Base-by-base conservation (phyloP, 2,113 vertebrate species). In the Lasiurus cinereus region DNA sequence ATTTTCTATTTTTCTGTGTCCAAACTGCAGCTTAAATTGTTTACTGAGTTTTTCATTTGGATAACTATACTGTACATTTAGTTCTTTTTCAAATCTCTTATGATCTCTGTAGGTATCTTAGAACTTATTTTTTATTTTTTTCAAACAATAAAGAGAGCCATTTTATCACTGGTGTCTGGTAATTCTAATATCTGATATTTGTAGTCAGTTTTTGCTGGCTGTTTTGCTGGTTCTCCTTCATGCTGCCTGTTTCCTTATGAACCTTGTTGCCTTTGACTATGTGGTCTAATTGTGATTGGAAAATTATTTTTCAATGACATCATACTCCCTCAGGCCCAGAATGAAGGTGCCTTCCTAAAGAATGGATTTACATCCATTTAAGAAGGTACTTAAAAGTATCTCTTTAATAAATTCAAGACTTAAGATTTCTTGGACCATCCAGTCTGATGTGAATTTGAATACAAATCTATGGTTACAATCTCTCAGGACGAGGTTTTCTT, bases 21-120 rank as follows among this genome's bases (percentile, higher is more conserved):
- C 21, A 83, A 86, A 92, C 21, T 78, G 48, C 64, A 82, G 48
- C 0, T 80, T 33, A 92, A 91, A 27, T 84, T 76, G 31, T 33
- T 43, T 59, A 87, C 10, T 73, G 8, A 83, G 64, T 79, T 82
- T 91, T 74, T 74, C 76, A 87, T 74, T 87, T 95, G 78, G 18
- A 52, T 78, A 67, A 74, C 78, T 74, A 79, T 43, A 64, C 76
- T 74, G 36, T 74, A 93, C 43, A 59, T 80, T 77, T 93, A 14
- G 22, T 36, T 92, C 43, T 95, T 88, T 94, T 79, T 48, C 27
- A 92, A 89, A 66, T 77, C 52, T 90, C 87, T 59, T 84, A 56
- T 84, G n/a, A 91, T 74, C 39, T 36, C 46, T 90, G 0, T n/a
- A 89, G 78, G 24, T 72, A 91, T 27, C 33, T 46, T 54, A 54